These are phyloP conservation scores for Arion vulgaris DNA, from an alignment of 1,140 invertebrate genomes.

Conservation along the genomic window DNA sequence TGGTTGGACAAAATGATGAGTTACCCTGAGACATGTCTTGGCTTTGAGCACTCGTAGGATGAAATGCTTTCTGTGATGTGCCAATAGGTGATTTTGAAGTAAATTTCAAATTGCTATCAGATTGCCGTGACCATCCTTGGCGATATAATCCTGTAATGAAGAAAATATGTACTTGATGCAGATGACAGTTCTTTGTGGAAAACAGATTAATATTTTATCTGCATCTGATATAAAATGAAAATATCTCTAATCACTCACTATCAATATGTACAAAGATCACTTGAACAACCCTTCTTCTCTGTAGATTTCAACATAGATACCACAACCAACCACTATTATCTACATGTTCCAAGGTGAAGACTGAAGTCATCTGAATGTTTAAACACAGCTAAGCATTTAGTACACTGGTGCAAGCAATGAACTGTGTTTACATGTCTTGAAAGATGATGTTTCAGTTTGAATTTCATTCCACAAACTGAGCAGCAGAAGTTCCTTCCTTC, in stretches of 20 bases:
- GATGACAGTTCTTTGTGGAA: no score
- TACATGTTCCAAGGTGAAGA: constrained; percentile 1
- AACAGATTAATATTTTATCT: no score
- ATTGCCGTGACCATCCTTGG: not conserved
- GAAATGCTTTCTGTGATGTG: not conserved
- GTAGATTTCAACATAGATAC: no score
- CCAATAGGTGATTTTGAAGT: not conserved
- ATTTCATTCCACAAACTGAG: not conserved
- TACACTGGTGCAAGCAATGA: constrained; percentile 11
- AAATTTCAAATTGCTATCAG: constrained; percentile 2
- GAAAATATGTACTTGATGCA: not conserved
- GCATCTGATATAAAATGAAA: no score
- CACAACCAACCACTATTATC: not conserved
- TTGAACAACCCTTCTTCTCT: no score
- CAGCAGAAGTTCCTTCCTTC: constrained; percentile 15
- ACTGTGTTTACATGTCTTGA: not conserved
- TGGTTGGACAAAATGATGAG: not conserved
- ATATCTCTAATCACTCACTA: no score
- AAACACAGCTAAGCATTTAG: constrained; percentile 6
- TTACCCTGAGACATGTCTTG: not conserved
- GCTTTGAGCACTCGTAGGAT: not conserved
- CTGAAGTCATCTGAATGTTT: not conserved
- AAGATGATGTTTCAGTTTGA: constrained; percentile 26
- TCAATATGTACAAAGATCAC: no score
- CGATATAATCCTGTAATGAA: not conserved